A percentile compares a stretch with the other conserved stretches of the same genome.
These are phyloP conservation scores for Miniopterus natalensis DNA, from an alignment of 2,113 vertebrate species.

Conservation along the genomic window DNA sequence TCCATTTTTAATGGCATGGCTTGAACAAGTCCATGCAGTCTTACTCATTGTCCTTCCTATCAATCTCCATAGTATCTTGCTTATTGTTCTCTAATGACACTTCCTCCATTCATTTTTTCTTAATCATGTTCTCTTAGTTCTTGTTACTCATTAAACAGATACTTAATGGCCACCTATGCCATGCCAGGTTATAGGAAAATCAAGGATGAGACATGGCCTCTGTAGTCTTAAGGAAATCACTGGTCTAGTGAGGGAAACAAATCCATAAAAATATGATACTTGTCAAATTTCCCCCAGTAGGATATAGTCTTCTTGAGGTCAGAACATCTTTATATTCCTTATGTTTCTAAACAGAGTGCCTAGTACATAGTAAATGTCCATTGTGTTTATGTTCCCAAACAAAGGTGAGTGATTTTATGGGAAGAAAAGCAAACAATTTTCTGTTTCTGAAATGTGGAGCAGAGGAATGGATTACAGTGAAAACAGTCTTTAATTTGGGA, in stretches of 20 bases:
- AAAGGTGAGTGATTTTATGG: slow-evolving; percentile 23
- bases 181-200: slow-evolving; percentile 18
- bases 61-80: not conserved
- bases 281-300: slow-evolving; percentile 23
- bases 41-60: not conserved
- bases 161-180: slow-evolving; percentile 14
- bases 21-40: not conserved
- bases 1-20: not conserved
- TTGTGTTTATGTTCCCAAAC: not conserved
- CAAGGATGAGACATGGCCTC: not conserved
- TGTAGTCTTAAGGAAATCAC: slow-evolving; percentile 6
- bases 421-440: slow-evolving; percentile 39
- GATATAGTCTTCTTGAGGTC: slow-evolving; percentile 34
- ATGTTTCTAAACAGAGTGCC: not conserved
- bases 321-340: slow-evolving; percentile 45
- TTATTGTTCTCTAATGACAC: not conserved
- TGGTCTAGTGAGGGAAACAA: slow-evolving; percentile 9
- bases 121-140: slow-evolving; percentile 35
- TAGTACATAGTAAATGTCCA: not conserved
- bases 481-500: slow-evolving; percentile 11
- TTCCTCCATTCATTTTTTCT: slow-evolving; percentile 47
- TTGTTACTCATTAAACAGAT: slow-evolving; percentile 36
- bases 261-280: slow-evolving; percentile 46
- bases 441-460: slow-evolving; percentile 55
- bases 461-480: slow-evolving; percentile 18